These are phyloP conservation scores for Miltochrista miniata DNA, from an alignment of 2,888 invertebrate genomes.

Conservation along the genomic window DNA sequence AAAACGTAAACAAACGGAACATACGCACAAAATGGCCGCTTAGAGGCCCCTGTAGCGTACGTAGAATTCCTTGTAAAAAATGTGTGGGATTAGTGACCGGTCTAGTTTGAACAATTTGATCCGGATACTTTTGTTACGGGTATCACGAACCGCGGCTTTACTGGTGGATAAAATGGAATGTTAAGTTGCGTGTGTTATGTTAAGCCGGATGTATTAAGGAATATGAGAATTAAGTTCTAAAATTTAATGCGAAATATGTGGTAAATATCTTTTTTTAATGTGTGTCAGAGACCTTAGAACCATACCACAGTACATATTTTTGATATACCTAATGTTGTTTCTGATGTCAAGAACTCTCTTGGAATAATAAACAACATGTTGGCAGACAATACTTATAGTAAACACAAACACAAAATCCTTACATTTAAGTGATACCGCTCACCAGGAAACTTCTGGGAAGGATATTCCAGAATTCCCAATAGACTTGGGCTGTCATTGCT, in stretches of 20 bases:
- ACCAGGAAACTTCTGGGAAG: no score
- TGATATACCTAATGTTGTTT: no score
- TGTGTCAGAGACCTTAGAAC: no score
- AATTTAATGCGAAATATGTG: neutral
- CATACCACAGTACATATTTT: no score
- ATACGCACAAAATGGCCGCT: conserved; percentile 36
- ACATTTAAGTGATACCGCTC: no score
- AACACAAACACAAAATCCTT: no score
- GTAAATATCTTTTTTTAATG: neutral
- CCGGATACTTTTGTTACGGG: conserved; percentile 6
- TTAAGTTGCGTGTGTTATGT: neutral
- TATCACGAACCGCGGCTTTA: neutral
- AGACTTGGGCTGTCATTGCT: no score
- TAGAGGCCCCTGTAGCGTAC: conserved; percentile 17
- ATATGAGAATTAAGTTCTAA: neutral
- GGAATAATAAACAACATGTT: no score
- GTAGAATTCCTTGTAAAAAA: conserved; percentile 21
- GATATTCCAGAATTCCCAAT: no score
- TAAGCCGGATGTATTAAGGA: neutral
- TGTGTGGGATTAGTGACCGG: conserved; percentile 5
- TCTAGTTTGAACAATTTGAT: conserved; percentile 7
- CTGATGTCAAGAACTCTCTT: no score
- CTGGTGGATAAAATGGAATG: neutral
- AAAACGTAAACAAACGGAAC: conserved; percentile 43
- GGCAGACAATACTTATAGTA: no score